Evolutionary conservation across 2,113 vertebrate genomes (phyloP).

Genomic region (Cyanoramphus novaezelandiae): DNA sequence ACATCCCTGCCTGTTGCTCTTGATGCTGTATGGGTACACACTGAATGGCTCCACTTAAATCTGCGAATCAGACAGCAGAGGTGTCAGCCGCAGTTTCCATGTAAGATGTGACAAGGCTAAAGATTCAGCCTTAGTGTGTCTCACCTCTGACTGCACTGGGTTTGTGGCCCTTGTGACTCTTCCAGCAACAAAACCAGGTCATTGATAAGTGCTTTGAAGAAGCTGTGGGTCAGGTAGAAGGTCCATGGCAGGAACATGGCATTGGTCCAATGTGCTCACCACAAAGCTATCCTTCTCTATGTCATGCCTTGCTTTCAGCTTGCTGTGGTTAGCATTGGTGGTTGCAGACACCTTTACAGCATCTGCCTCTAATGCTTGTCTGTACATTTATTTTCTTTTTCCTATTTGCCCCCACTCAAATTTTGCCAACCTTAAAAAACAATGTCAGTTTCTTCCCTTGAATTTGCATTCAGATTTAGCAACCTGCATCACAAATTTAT

Average conservation of each 20-base stretch:
- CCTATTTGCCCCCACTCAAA: neutral
- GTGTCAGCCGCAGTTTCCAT: neutral
- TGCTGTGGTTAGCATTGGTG: neutral
- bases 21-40: neutral
- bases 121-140: neutral
- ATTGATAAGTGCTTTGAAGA: conserved; percentile 14
- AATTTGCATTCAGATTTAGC: conserved; percentile 64
- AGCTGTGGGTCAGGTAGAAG: neutral
- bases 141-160: neutral
- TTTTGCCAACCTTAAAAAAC: conserved; percentile 19
- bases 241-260: neutral
- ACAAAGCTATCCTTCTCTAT: neutral
- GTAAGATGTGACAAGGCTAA: neutral
- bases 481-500: conserved; percentile 37
- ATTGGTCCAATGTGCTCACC: neutral
- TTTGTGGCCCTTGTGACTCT: neutral
- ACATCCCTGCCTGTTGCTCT: neutral
- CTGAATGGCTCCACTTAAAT: neutral
- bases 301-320: conserved; percentile 10
- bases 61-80: neutral
- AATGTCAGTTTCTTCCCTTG: conserved; percentile 1
- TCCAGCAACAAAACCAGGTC: neutral
- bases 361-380: neutral
- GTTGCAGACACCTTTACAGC: neutral
- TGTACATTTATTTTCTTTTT: neutral